Evolutionary conservation across 2,888 invertebrate species (phyloP).

Genomic region (Tiliacea citrago): DNA sequence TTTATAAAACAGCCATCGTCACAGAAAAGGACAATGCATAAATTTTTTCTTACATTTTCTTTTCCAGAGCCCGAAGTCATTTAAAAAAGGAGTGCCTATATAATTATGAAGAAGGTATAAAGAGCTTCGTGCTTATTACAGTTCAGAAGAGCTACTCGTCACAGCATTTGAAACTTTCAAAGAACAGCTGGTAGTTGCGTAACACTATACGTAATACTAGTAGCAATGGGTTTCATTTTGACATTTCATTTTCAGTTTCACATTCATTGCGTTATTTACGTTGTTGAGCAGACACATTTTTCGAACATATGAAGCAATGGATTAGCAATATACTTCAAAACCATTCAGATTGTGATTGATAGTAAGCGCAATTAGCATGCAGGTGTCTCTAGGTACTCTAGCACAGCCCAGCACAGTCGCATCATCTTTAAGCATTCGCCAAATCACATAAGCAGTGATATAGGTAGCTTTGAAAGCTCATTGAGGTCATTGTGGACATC

Average conservation of each 20-base stretch:
- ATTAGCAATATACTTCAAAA: too few species aligned
- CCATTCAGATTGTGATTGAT: too few species aligned
- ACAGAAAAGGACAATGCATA: slow-evolving; percentile 51
- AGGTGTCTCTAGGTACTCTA: neutral
- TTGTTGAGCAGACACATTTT: too few species aligned
- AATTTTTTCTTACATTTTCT: slow-evolving; percentile 39
- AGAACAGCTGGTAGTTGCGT: too few species aligned
- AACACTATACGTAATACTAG: too few species aligned
- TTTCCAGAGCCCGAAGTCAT: slow-evolving; percentile 30
- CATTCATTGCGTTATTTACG: too few species aligned
- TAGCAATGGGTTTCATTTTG: too few species aligned
- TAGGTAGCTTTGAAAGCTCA: neutral
- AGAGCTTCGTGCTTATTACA: neutral
- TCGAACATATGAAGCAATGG: too few species aligned
- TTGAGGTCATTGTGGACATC: neutral
- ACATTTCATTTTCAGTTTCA: too few species aligned
- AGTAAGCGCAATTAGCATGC: too few species aligned
- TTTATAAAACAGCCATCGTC: slow-evolving; percentile 20
- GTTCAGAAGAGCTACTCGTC: slow-evolving; percentile 32
- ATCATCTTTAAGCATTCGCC: neutral
- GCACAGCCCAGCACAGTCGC: neutral
- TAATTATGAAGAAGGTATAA: slow-evolving; percentile 41
- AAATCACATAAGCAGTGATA: neutral
- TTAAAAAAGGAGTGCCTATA: slow-evolving; percentile 47
- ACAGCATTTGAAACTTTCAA: neutral